Conservation (phyloP, 2,888 invertebrate genomes). For the Ichneumoninae sp. region DNA sequence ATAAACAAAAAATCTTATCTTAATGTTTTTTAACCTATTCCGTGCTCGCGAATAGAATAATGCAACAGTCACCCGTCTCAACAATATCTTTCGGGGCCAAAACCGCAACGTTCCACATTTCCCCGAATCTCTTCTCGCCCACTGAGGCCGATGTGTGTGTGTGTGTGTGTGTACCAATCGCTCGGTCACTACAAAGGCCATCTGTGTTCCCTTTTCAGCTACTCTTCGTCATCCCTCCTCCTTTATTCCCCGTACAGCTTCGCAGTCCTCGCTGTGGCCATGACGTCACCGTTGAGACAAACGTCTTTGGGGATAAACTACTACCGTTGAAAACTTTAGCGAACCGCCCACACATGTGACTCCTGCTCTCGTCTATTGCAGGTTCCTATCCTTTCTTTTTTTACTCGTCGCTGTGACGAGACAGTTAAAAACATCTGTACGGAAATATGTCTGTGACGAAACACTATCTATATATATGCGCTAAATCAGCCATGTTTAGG, state of each 20-base stretch:
- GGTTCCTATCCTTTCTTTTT: conserved; percentile 12
- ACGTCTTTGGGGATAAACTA: conserved; percentile 61
- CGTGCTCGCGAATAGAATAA: conserved; percentile 9
- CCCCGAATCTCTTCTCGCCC: conserved; percentile 58
- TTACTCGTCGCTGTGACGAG: conserved; percentile 38
- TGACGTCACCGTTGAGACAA: conserved; percentile 64
- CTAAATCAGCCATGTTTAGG: conserved; percentile 20
- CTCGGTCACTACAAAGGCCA: conserved; percentile 78
- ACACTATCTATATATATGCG: not conserved
- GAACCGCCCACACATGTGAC: conserved; percentile 54
- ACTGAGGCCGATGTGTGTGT: conserved; percentile 35
- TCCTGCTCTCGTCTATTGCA: conserved; percentile 22
- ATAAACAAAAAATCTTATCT: too few species aligned
- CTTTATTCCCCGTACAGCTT: conserved; percentile 56
- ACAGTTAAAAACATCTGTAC: conserved; percentile 33
- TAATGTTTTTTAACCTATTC: not conserved
- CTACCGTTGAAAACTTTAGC: conserved; percentile 59
- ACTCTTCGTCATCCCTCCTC: conserved; percentile 59
- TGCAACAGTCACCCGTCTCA: conserved; percentile 31
- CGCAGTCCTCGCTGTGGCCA: conserved; percentile 37
- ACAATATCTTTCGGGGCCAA: conserved; percentile 39
- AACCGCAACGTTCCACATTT: conserved; percentile 52
- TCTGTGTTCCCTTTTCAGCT: conserved; percentile 74
- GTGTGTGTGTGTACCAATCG: conserved; percentile 56
- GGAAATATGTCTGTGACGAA: conserved; percentile 41